These are phyloP conservation scores for Scomber japonicus DNA, from an alignment of 2,113 vertebrate genomes.

Conservation along the genomic window DNA sequence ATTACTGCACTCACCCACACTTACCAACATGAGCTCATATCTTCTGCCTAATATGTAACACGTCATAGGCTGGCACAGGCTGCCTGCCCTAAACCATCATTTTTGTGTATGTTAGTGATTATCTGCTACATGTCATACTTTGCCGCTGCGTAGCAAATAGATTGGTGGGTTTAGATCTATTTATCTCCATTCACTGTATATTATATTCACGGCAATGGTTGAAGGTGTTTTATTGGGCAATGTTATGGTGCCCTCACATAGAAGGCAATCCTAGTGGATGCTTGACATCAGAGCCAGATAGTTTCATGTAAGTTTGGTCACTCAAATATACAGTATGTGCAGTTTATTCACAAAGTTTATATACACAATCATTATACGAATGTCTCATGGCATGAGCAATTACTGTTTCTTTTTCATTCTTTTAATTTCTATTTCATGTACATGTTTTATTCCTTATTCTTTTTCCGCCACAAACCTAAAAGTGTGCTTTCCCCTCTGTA, in stretches of 20 bases:
- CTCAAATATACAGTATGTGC: too few species aligned
- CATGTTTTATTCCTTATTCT: not conserved
- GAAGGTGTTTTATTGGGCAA: not conserved
- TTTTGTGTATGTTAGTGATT: not conserved
- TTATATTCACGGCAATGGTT: not conserved
- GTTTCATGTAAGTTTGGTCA: too few species aligned
- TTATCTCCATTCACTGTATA: conserved; percentile 16
- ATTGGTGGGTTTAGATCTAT: conserved; percentile 6
- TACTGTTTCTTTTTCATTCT: conserved; percentile 1
- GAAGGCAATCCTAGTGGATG: too few species aligned
- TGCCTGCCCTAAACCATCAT: not conserved
- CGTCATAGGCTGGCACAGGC: too few species aligned
- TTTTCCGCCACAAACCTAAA: not conserved
- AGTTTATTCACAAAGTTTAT: too few species aligned
- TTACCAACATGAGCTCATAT: too few species aligned
- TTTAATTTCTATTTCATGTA: conserved; percentile 19
- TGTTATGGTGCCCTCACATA: too few species aligned
- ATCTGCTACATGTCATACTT: not conserved
- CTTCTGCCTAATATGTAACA: too few species aligned
- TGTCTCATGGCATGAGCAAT: conserved; percentile 14
- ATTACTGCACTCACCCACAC: not conserved
- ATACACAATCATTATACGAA: not conserved
- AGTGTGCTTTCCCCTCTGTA: not conserved
- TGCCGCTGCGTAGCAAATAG: conserved; percentile 25
- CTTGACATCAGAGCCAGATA: too few species aligned